Evolutionary conservation across 2,888 invertebrate species (phyloP), one percentile per base, ranked within the genome.

Genomic region (Ophioninae sp.): DNA sequence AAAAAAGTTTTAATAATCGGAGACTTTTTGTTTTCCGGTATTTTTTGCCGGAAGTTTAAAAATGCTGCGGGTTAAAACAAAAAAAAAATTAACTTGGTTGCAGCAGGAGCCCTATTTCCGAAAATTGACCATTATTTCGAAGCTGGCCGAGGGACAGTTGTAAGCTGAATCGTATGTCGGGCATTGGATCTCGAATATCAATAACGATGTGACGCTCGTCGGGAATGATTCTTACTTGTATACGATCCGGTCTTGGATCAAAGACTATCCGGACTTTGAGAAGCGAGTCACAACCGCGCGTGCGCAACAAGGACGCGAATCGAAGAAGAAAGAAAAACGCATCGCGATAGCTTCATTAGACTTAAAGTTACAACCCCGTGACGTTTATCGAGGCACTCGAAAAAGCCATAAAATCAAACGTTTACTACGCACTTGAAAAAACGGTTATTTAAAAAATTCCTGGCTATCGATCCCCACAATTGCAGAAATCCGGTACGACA

Each of bases 331-430:
- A 39, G 17, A 21, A 64, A n/a, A 13, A 6, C 30, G 41, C 20
- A 23, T 62, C 39, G 30, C n/a, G 10, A 65, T 13, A 7, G 30
- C 59, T 70, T 65, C 17, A 70, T 79, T 41, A 57, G 17, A 41
- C 57, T 17, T 13, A 20, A 72, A 78, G 30, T 44, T 41, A 70
- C 56, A 79, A 65, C 50, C 56, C 56, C n/a, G n/a, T 61, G 7
- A 59, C 37, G 41, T 72, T 57, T 39, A 21, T 56, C 13, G 59
- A 41, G 59, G 59, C 72, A 61, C 72, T 72, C 61, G 21, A 72
- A 59, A 61, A 39, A 41, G 17, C 41, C 1, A 7, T 13, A 72
- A 61, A 72, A 59, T 61, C 21, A 2, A 21, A 61, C 13, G 59
- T 72, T 61, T 20, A 21, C 57, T 2, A 59, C 6, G 1, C 37